Evolutionary conservation across 1,140 invertebrate genomes (phyloP), one percentile per base, ranked within the genome.

Genomic region (Zeugodacus cucurbitae): DNA sequence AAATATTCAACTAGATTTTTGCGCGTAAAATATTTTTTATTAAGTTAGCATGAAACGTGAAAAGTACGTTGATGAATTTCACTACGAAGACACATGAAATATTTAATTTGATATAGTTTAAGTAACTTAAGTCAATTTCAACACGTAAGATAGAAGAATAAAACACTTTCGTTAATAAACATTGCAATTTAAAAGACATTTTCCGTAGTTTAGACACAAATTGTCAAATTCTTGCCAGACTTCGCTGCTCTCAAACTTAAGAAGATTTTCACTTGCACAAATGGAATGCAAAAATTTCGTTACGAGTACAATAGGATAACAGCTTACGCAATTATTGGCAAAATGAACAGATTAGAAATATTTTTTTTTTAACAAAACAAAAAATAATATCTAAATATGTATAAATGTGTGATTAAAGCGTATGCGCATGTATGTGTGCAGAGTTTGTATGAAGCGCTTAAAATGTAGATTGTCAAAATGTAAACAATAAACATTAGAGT

Each of bases 251-350:
- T 37, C 20, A 22, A 70, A 34, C 32, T 70, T 41, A 32, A 37
- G 29, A 37, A 70, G 32, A 34, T 20, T 37, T 34, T 70, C 67
- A 74, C 67, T 74, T 37, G 17, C 32, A 37, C 32, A 37, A 17
- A 74, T 74, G 67, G 67, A 74, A 74, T 74, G 67, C 67, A 32
- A 74, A 74, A 74, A 74, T 74, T 41, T 74, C 17, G 20, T 74
- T 41, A 74, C 67, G 34, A 74, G 34, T 6, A 74, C 34, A 74
- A 74, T 22, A 7, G 34, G 34, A 74, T 7, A 62, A 26, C n/a
- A 62, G 22, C 8, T 62, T 62, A 5, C 10, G 58, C 7, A 2
- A 54, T 54, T 17, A 62, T 62, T 62, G 58, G 6, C n/a, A 6
- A 62, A 62, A 62, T 54, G 4, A 26, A 62, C 58, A 62, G n/a